These are phyloP conservation scores for Volucella inflata DNA, from an alignment of 2,888 invertebrate species.

Conservation along the genomic window DNA sequence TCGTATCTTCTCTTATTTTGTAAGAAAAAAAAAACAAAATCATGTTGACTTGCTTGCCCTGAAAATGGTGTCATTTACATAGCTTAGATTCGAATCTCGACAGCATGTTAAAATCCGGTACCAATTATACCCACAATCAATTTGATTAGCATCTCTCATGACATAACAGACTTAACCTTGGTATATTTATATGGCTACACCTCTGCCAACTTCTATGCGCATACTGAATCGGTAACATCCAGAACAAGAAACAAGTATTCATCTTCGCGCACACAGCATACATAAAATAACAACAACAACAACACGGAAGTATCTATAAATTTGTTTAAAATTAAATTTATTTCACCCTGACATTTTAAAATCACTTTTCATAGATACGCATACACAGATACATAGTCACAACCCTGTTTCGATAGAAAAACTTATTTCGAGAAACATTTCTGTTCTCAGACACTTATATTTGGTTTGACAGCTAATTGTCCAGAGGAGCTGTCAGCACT, in stretches of 20 bases:
- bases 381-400: slow-evolving; percentile 10
- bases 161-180: slow-evolving; percentile 18
- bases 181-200: neutral
- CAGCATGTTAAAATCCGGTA: neutral
- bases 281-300: neutral
- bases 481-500: neutral
- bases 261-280: neutral
- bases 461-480: slow-evolving; percentile 17
- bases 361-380: slow-evolving; percentile 9
- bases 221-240: neutral
- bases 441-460: neutral
- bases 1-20: neutral
- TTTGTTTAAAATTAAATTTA: slow-evolving; percentile 40
- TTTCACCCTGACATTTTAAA: slow-evolving; percentile 62
- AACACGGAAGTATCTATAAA: slow-evolving; percentile 42
- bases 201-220: neutral
- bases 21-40: no score
- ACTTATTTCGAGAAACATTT: slow-evolving; percentile 3
- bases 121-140: neutral
- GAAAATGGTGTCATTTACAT: neutral
- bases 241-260: slow-evolving; percentile 30
- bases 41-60: slow-evolving; percentile 15
- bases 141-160: slow-evolving; percentile 18
- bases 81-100: no score
- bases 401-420: slow-evolving; percentile 4